Base-by-base conservation (phyloP, 2,797 vertebrate genomes). In the Eleutherodactylus coqui region DNA sequence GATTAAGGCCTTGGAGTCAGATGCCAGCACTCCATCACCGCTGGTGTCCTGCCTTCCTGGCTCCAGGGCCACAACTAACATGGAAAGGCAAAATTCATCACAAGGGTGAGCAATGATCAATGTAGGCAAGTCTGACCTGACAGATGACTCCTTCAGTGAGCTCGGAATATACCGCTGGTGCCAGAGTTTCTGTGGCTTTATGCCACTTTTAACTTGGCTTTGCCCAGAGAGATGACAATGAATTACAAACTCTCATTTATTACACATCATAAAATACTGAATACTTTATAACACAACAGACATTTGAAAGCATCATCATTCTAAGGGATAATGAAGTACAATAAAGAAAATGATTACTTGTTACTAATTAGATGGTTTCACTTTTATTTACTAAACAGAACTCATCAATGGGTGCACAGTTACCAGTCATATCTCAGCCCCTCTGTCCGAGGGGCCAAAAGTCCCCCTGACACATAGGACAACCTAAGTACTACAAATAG, bases 1-100 rank as follows among this genome's bases (percentile, higher is more conserved):
- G 87, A 82, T 58, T 27, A 11, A 62, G 67, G 73, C 84, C 77
- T 82, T 3, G 67, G 9, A 14, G 75, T n/a, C 76, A 89, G 86
- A 13, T 36, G 32, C 24, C 53, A 5, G 80, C 86, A 82, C 87
- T 88, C 89, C 87, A 91, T 92, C 87, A 82, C 84, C 29, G 87
- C 32, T 21, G 36, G 81, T 29, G 79, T 83, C 79, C 60, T 88
- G 62, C 83, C 89, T 78, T 83, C 79, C 90, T 92, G 94, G 93
- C 95, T 95, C 95, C 94, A 94, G 90, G 91, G 91, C 91, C 91
- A 88, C 89, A 88, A 90, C 93, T 96, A 90, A 90, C 95, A 85
- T 79, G 91, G 89, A 86, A 89, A 45, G 91, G 93, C 88, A 90
- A 95, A 95, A 96, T 96, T 96, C 95, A 94, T 95, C 95, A 95